A percentile compares a stretch with the other conserved stretches of the same genome.
Evolutionary conservation across 1,140 invertebrate species (phyloP).

Genomic region (Watersipora subatra): DNA sequence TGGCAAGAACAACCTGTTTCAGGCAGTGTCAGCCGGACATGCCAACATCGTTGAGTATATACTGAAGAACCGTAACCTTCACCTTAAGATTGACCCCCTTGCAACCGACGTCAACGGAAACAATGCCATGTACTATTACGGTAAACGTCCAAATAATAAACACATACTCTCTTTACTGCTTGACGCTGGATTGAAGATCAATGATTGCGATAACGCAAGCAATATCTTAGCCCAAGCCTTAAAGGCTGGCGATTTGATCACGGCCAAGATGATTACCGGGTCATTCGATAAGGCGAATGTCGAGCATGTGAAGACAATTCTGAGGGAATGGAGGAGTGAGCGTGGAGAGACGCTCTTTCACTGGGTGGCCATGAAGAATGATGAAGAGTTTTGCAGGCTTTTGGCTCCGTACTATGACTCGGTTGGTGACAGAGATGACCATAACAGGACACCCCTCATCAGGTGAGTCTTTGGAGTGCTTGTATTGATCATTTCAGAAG

Average conservation of each 20-base stretch:
- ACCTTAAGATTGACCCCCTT: constrained; percentile 5
- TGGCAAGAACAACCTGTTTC: constrained; percentile 10
- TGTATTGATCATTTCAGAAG: too few relatives aligned
- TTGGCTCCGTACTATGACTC: background rate
- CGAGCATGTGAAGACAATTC: too few relatives aligned
- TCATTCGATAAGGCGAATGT: too few relatives aligned
- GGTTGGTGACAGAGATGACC: too few relatives aligned
- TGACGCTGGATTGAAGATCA: background rate
- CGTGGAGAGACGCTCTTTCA: background rate
- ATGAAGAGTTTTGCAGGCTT: background rate
- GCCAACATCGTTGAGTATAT: constrained; percentile 9
- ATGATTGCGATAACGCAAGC: background rate
- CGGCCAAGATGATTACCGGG: background rate
- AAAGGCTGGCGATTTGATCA: background rate
- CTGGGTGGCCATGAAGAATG: background rate
- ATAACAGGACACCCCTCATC: too few relatives aligned
- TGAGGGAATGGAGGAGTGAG: background rate
- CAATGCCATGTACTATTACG: constrained; percentile 1
- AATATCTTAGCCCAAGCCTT: background rate
- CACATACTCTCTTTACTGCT: background rate
- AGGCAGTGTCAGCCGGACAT: constrained; percentile 9
- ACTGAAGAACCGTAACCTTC: constrained; percentile 1
- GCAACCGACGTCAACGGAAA: background rate
- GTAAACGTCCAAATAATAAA: constrained; percentile 1
- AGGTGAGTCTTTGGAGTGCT: too few relatives aligned